phyloP scores from a whole-genome alignment of 2,888 invertebrate genomes.

The Caenorhabditis drosophilae region DNA sequence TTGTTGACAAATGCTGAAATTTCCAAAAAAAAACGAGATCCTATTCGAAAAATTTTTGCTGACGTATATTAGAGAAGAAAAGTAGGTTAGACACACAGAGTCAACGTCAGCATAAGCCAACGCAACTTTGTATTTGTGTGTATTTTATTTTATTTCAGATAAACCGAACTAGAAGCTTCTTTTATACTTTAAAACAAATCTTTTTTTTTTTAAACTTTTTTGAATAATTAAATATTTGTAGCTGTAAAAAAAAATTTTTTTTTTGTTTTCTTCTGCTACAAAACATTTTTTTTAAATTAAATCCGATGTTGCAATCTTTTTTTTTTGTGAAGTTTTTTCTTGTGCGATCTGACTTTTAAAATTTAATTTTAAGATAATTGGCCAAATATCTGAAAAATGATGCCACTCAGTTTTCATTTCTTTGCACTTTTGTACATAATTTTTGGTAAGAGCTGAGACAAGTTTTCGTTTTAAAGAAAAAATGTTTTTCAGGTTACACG shows the following conservation, averaged over 20 bases:
- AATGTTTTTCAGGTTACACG: slow-evolving; percentile 12
- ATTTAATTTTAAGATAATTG: slow-evolving; percentile 42
- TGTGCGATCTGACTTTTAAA: too few relatives aligned
- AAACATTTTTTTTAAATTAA: slow-evolving; percentile 19
- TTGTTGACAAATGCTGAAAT: too few relatives aligned
- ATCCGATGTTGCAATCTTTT: slow-evolving; percentile 19
- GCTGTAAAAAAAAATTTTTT: too few relatives aligned
- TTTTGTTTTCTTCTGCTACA: too few relatives aligned
- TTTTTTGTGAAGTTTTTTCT: not conserved
- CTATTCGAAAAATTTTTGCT: slow-evolving; percentile 18
- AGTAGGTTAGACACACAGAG: slow-evolving; percentile 30
- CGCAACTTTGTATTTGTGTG: slow-evolving; percentile 6
- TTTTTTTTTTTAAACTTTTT: not conserved
- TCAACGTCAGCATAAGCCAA: slow-evolving; percentile 24
- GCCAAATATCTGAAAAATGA: too few relatives aligned
- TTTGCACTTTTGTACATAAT: slow-evolving; percentile 16
- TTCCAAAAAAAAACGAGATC: too few relatives aligned
- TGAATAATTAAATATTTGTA: not conserved
- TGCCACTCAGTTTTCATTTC: too few relatives aligned
- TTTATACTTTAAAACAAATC: too few relatives aligned
- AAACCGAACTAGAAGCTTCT: too few relatives aligned
- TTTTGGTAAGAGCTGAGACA: slow-evolving; percentile 12
- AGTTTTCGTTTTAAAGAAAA: not conserved
- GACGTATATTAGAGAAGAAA: slow-evolving; percentile 40
- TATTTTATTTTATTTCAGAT: not conserved